These are phyloP conservation scores for Corythucha ciliata DNA, from an alignment of 2,888 invertebrate species.

Conservation along the genomic window DNA sequence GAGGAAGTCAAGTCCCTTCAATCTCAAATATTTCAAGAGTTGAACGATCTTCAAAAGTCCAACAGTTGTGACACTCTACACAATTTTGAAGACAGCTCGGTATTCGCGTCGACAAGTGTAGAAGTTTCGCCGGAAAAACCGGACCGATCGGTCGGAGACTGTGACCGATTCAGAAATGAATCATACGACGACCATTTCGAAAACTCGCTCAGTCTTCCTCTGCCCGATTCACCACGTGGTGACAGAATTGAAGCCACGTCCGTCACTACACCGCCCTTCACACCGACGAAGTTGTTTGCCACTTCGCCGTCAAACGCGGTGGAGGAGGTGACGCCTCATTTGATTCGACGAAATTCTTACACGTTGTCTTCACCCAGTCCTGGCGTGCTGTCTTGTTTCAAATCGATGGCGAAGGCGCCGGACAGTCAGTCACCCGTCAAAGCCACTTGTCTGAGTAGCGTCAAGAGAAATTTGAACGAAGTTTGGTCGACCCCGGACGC, in stretches of 20 bases:
- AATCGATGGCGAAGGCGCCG: slow-evolving; percentile 13
- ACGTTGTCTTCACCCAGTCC: slow-evolving; percentile 36
- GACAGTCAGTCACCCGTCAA: neutral
- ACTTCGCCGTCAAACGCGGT: too few species aligned
- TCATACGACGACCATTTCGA: too few species aligned
- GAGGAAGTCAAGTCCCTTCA: slow-evolving; percentile 25
- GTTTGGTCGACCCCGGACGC: too few species aligned
- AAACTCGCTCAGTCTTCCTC: too few species aligned
- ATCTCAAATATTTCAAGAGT: slow-evolving; percentile 13
- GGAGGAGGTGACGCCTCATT: slow-evolving; percentile 22
- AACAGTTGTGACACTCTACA: slow-evolving; percentile 19
- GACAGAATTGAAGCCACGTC: too few species aligned
- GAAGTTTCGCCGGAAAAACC: too few species aligned
- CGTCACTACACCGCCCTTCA: too few species aligned
- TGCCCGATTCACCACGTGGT: too few species aligned
- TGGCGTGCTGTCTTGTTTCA: slow-evolving; percentile 31
- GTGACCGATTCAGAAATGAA: too few species aligned
- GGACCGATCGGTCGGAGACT: too few species aligned
- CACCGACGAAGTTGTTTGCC: slow-evolving; percentile 10
- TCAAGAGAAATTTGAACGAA: slow-evolving; percentile 24
- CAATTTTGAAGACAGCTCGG: slow-evolving; percentile 18
- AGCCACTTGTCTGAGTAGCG: neutral
- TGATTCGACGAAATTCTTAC: slow-evolving; percentile 35
- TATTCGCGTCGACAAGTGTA: slow-evolving; percentile 9
- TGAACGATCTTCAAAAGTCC: slow-evolving; percentile 1